These are phyloP conservation scores for Ceratosolen solmsi DNA, from an alignment of 1,140 invertebrate species.

Conservation along the genomic window DNA sequence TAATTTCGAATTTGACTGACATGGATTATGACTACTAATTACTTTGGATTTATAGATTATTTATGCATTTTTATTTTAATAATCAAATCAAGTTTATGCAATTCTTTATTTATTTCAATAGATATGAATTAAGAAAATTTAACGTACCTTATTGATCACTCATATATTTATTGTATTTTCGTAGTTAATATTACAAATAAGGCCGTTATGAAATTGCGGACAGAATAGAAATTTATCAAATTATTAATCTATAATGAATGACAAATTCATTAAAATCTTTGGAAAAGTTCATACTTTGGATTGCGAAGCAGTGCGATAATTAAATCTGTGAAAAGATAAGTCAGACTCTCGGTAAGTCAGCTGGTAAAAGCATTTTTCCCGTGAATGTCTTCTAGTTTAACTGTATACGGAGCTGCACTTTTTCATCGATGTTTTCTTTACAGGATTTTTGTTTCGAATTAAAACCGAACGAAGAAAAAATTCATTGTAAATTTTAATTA, in stretches of 20 bases:
- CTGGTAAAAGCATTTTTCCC: neutral
- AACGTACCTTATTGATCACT: neutral
- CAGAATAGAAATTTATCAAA: neutral
- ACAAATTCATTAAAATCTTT: constrained; percentile 24
- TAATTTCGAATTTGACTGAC: too few species aligned
- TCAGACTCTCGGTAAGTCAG: neutral
- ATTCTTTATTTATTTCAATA: neutral
- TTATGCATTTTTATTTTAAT: neutral
- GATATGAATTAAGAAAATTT: neutral
- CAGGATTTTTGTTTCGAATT: neutral
- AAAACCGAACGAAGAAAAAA: neutral
- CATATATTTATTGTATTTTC: neutral
- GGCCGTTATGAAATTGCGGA: neutral
- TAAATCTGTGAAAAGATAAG: neutral
- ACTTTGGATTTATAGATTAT: neutral
- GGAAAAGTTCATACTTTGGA: neutral
- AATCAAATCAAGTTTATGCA: neutral
- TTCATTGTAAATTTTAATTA: constrained; percentile 2
- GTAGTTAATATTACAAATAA: neutral
- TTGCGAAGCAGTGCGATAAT: constrained; percentile 11
- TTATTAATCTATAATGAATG: neutral
- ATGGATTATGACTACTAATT: neutral
- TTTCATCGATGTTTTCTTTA: constrained; percentile 7
- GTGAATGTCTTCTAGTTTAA: neutral
- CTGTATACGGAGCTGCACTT: neutral